Conservation (phyloP, 1,140 invertebrate genomes). For the Diprion similis region DNA sequence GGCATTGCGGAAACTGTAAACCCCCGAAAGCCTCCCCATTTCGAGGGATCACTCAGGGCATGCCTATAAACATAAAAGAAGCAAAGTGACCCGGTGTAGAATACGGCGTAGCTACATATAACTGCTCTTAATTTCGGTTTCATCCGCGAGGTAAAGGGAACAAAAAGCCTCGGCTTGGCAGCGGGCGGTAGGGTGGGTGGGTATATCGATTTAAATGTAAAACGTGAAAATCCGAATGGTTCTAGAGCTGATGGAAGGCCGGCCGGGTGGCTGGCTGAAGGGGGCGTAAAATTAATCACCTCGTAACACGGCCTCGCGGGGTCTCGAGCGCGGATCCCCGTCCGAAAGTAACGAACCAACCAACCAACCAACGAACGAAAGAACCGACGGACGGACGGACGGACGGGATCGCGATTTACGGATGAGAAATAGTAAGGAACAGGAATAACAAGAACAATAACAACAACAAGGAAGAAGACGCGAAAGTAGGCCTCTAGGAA, state of each 20-base stretch:
- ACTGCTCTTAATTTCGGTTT: background rate
- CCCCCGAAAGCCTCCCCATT: too few species aligned
- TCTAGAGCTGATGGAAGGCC: background rate
- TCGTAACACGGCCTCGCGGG: background rate
- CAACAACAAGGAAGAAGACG: background rate
- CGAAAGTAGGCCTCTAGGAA: too few species aligned
- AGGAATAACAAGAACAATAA: too few species aligned
- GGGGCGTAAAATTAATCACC: slow-evolving; percentile 5
- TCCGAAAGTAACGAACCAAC: too few species aligned
- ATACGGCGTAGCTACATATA: too few species aligned
- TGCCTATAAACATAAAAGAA: too few species aligned
- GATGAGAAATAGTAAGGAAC: background rate
- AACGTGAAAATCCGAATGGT: background rate
- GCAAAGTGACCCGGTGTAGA: too few species aligned
- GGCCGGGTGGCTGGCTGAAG: background rate
- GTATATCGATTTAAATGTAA: slow-evolving; percentile 1
- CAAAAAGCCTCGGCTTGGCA: background rate
- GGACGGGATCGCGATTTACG: too few species aligned
- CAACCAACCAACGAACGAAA: background rate
- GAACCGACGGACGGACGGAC: background rate
- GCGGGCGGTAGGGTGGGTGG: background rate
- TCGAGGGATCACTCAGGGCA: too few species aligned
- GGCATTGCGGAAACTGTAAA: too few species aligned
- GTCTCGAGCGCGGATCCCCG: too few species aligned
- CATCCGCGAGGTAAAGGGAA: background rate